A percentile compares a stretch with the other conserved stretches of the same genome.
phyloP scores from a whole-genome alignment of 2,113 vertebrate genomes.

The Dissostichus mawsoni region DNA sequence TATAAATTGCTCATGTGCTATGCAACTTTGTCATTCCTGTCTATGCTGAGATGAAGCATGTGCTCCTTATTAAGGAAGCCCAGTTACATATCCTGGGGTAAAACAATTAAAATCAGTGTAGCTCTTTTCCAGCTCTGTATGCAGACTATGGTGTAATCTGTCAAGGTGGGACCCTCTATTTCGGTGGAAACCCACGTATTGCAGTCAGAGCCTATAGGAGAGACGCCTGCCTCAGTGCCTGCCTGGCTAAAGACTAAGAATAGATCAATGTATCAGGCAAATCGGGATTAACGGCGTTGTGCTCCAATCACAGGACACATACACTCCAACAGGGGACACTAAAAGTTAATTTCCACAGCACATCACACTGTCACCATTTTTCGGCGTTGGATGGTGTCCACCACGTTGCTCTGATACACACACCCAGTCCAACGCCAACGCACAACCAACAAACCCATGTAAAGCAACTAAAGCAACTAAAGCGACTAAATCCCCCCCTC shows the following conservation, averaged over 20 bases:
- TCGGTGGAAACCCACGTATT: conserved; percentile 61
- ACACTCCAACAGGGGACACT: conserved; percentile 5
- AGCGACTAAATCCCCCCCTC: conserved; percentile 50
- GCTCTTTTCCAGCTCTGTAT: conserved; percentile 33
- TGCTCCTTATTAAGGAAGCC: conserved; percentile 40
- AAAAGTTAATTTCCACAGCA: conserved; percentile 74
- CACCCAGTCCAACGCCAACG: conserved; percentile 61
- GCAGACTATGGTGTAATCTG: conserved; percentile 41
- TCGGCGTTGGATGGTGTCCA: conserved; percentile 29
- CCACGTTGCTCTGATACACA: conserved; percentile 51
- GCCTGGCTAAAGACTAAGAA: conserved; percentile 78
- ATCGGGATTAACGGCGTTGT: conserved; percentile 80
- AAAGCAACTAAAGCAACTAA: conserved; percentile 52
- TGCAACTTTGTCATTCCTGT: conserved; percentile 73
- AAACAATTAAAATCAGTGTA: conserved; percentile 41
- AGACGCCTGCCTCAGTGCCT: conserved; percentile 57
- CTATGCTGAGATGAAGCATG: conserved; percentile 44
- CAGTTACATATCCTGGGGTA: conserved; percentile 1
- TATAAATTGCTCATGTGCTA: conserved; percentile 20
- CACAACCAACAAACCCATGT: conserved; percentile 52
- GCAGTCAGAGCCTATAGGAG: conserved; percentile 64
- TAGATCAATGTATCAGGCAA: conserved; percentile 83
- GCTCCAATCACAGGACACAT: conserved; percentile 67
- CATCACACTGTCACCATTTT: conserved; percentile 41
- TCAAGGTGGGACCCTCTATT: conserved; percentile 63